phyloP scores from a whole-genome alignment of 2,797 vertebrate species.

The Helarctos malayanus region DNA sequence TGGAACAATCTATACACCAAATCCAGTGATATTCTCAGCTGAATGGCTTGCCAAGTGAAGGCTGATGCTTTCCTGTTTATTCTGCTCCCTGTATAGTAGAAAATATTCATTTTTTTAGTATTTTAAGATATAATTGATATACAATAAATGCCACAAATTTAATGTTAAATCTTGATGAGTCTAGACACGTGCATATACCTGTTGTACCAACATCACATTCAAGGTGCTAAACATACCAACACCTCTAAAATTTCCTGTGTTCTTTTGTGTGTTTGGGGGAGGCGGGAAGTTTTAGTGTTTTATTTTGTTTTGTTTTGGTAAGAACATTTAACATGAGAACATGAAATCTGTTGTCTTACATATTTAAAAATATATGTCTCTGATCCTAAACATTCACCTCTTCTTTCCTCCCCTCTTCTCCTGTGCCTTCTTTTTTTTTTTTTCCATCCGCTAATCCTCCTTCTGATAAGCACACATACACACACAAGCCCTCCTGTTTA shows the following conservation, averaged over 20 bases:
- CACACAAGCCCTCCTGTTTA: neutral
- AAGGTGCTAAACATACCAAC: neutral
- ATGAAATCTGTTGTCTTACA: neutral
- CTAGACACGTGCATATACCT: neutral
- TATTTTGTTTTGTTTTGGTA: neutral
- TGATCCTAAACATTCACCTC: neutral
- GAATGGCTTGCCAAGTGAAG: neutral
- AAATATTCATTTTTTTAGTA: neutral
- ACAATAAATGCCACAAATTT: neutral
- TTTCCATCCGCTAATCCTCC: neutral
- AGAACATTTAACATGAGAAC: neutral
- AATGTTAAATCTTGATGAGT: neutral
- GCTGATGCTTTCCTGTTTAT: neutral
- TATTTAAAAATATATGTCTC: neutral
- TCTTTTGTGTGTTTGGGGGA: neutral
- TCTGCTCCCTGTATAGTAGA: neutral
- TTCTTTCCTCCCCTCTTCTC: neutral
- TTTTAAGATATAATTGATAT: neutral
- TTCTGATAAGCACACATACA: neutral
- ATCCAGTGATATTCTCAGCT: neutral
- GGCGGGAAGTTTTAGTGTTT: neutral
- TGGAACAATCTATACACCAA: neutral
- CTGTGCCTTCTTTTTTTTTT: neutral
- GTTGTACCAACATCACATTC: neutral
- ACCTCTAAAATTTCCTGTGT: neutral